phyloP scores from a whole-genome alignment of 2,888 invertebrate genomes.

The Drosophila seclusa region DNA sequence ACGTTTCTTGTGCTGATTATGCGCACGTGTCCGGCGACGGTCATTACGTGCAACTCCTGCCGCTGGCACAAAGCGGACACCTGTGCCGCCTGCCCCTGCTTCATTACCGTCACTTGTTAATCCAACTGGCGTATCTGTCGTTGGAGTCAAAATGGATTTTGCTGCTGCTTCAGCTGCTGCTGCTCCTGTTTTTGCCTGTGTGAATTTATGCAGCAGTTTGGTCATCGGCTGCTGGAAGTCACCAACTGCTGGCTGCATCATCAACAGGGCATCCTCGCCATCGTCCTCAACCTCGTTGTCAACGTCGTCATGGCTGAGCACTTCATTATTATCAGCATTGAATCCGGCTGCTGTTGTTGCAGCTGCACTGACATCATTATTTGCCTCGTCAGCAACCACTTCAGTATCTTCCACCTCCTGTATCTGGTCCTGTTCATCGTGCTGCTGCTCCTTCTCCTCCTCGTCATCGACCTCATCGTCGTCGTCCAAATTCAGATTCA shows the following conservation, averaged over 20 bases:
- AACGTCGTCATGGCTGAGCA: conserved; percentile 51
- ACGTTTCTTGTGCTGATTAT: conserved; percentile 72
- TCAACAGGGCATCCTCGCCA: conserved; percentile 41
- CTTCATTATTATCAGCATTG: conserved; percentile 64
- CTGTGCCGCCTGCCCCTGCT: conserved; percentile 36
- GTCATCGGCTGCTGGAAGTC: conserved; percentile 27
- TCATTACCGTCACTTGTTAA: conserved; percentile 66
- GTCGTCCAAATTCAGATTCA: conserved; percentile 75
- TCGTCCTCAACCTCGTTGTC: conserved; percentile 18
- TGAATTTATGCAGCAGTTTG: conserved; percentile 57
- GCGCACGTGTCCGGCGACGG: conserved; percentile 52
- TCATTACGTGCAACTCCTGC: conserved; percentile 54
- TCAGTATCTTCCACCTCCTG: conserved; percentile 30
- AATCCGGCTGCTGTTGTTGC: conserved; percentile 45
- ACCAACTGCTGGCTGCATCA: conserved; percentile 53
- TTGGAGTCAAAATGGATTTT: conserved; percentile 10
- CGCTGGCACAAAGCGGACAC: conserved; percentile 66
- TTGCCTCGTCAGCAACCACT: conserved; percentile 61
- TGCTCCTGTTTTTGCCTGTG: conserved; percentile 29
- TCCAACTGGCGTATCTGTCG: conserved; percentile 27
- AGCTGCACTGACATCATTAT: conserved; percentile 59
- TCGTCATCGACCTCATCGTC: conserved; percentile 56
- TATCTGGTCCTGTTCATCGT: conserved; percentile 4
- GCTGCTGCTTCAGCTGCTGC: conserved; percentile 6
- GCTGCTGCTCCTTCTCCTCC: conserved; percentile 13